Base-by-base conservation (phyloP, 92 coral and sea anemone genomes). In the Paragorgia papillata region DNA sequence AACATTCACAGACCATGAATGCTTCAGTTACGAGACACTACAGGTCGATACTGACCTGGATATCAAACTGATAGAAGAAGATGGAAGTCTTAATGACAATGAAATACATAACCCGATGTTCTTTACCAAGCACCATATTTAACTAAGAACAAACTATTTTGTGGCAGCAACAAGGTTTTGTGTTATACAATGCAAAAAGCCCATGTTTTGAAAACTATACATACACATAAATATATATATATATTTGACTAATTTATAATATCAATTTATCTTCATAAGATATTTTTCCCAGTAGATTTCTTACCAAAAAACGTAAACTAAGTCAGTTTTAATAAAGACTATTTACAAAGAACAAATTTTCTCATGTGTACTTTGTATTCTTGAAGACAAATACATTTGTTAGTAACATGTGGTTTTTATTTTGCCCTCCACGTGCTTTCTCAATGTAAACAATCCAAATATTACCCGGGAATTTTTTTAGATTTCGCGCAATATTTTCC, bases 21-120 rank as follows among this genome's bases (percentile, higher is more conserved):
- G 30, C 33, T 2, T 56, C 7, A 22, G 19, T 17, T 51, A 3
- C 17, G 26, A 3, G 26, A 49, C 40, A 24, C 51, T 51, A n/a
- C 46, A 29, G 39, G 58, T 48, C 32, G 31, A 53, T 51, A 34
- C 34, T 6, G 78, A 71, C 27, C 64, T 71, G 13, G 78, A 71
- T 55, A 54, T 71, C 53, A 71, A 71, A 30, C 64, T 71, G 62
- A 71, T 71, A n/a, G 78, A 71, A 32, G 78, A 71, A 71, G 78
- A 71, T 54, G 78, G 78, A 19, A 71, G 50, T 21, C 18, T 68
- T 27, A 46, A 7, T 22, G 62, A 53, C 32, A 53, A 71, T 39
- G 33, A 57, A 19, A 51, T 27, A 20, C 78, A 53, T 33, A 71
- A 30, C 62, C 15, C 78, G 3, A 31, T 54, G 28, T 30, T 30